Conservation (phyloP, 2,797 vertebrate species). For the Nyctibius grandis region DNA sequence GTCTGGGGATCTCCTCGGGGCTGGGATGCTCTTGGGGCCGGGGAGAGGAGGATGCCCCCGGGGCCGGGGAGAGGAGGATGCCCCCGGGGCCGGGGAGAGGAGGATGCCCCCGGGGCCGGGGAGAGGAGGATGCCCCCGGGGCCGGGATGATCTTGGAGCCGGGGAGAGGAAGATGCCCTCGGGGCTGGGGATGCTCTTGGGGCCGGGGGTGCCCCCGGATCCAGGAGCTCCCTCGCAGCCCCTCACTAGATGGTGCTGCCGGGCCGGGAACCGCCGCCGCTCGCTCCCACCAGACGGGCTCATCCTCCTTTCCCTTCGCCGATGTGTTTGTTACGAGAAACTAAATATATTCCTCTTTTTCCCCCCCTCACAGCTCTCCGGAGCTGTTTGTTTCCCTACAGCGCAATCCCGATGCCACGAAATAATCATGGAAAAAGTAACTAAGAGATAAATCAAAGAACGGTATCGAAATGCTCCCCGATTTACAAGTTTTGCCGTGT, state of each 20-base stretch:
- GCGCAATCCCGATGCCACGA: neutral
- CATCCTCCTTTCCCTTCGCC: fast-evolving
- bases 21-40: neutral
- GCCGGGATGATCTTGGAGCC: no score
- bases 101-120: no score
- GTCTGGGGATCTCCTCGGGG: no score
- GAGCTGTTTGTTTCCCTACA: neutral
- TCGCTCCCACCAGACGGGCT: neutral
- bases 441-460: neutral
- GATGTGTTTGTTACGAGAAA: neutral
- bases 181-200: neutral
- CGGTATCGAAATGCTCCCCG: fast-evolving
- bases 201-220: no score
- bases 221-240: no score
- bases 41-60: no score
- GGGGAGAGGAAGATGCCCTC: no score
- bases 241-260: constrained; percentile 4
- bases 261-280: neutral
- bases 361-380: neutral
- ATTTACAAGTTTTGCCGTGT: fast-evolving
- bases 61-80: no score
- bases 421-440: neutral
- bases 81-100: no score
- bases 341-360: no score
- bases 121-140: no score